These are phyloP conservation scores for Eupithecia dodoneata DNA, from an alignment of 2,888 invertebrate genomes.

Conservation along the genomic window DNA sequence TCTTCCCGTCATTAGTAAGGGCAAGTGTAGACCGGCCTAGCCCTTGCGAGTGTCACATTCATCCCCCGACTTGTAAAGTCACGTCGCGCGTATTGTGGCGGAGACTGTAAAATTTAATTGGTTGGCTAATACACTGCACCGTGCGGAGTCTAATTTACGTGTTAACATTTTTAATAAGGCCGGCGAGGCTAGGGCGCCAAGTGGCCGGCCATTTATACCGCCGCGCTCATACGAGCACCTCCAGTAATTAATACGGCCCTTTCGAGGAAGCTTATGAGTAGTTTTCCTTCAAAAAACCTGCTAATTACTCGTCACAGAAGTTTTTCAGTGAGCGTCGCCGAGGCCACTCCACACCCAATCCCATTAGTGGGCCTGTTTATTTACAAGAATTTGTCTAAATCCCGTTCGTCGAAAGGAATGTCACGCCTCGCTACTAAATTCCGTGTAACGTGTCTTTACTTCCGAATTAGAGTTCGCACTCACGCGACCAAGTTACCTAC, in stretches of 20 bases:
- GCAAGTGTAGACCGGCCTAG: conserved; percentile 48
- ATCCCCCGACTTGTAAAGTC: conserved; percentile 62
- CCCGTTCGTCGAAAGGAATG: conserved; percentile 57
- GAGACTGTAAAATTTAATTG: conserved; percentile 79
- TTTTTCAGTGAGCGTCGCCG: conserved; percentile 54
- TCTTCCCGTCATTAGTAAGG: conserved; percentile 48
- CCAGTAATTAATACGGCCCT: conserved; percentile 82
- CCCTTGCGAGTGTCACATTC: conserved; percentile 50
- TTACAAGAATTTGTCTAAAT: conserved; percentile 65
- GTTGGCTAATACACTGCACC: conserved; percentile 78
- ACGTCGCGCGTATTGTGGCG: conserved; percentile 66
- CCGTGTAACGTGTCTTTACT: conserved; percentile 74
- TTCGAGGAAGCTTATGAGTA: conserved; percentile 83
- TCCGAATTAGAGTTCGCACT: conserved; percentile 78
- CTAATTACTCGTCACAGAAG: conserved; percentile 76
- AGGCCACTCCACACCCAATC: conserved; percentile 55
- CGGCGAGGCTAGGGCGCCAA: conserved; percentile 78
- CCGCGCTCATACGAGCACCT: conserved; percentile 75
- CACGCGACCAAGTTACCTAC: conserved; percentile 66
- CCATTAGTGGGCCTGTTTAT: conserved; percentile 60
- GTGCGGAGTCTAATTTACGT: conserved; percentile 80
- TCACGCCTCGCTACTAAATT: conserved; percentile 75
- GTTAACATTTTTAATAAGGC: conserved; percentile 84
- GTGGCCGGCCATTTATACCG: conserved; percentile 80
- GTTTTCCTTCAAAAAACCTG: conserved; percentile 79